Percentiles rank a stretch among this genome's conserved stretches.
These are phyloP conservation scores for Choloepus didactylus DNA, from an alignment of 2,797 vertebrate species.

Conservation along the genomic window DNA sequence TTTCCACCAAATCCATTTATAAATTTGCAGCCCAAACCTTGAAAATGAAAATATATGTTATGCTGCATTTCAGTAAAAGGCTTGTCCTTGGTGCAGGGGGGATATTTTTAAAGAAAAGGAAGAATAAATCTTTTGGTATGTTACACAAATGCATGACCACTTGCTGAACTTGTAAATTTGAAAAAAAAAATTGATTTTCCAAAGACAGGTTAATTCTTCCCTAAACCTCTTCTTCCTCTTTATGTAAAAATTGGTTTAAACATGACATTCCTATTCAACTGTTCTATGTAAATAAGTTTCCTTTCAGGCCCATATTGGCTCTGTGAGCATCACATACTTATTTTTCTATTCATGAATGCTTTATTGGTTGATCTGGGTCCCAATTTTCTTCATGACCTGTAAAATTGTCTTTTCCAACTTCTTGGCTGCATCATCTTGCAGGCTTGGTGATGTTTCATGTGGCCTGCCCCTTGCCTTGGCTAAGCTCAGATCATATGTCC, in stretches of 20 bases:
- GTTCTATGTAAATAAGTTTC: constrained; percentile 52
- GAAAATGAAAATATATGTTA: constrained; percentile 30
- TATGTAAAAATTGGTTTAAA: constrained; percentile 51
- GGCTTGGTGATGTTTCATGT: constrained; percentile 81
- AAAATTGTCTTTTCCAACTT: constrained; percentile 76
- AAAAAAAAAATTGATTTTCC: background rate
- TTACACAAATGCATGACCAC: background rate
- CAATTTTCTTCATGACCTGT: constrained; percentile 77
- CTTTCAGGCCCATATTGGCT: constrained; percentile 49
- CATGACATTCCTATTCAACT: background rate
- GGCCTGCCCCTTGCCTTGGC: constrained; percentile 74
- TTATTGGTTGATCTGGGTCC: constrained; percentile 66
- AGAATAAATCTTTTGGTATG: constrained; percentile 16
- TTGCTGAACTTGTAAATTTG: constrained; percentile 42
- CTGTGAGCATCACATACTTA: constrained; percentile 48
- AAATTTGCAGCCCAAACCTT: constrained; percentile 24
- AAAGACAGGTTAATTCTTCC: constrained; percentile 3
- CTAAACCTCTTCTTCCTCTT: background rate
- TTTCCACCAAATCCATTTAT: constrained; percentile 25
- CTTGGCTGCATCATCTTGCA: constrained; percentile 65
- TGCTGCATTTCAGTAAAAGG: background rate
- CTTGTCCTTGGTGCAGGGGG: background rate
- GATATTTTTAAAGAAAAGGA: background rate
- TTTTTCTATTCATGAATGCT: constrained; percentile 62
- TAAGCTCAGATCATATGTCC: constrained; percentile 81